Percentiles rank a stretch among this genome's conserved stretches.
Evolutionary conservation across 2,797 vertebrate genomes (phyloP).

Genomic region (Esox masquinongy): DNA sequence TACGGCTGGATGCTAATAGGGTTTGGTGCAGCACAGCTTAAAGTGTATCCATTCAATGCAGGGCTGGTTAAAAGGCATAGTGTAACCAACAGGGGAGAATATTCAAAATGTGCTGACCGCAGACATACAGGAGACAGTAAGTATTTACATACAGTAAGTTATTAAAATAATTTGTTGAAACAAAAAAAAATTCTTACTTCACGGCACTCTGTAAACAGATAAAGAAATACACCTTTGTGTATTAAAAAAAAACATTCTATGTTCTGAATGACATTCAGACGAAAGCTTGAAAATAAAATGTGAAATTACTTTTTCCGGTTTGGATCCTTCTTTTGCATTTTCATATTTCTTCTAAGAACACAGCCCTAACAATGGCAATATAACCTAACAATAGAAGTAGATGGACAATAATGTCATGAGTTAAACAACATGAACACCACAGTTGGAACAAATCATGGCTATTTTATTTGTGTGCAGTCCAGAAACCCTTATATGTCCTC

Average conservation of each 20-base stretch:
- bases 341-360: too few species aligned
- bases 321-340: too few species aligned
- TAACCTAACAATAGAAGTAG: too few species aligned
- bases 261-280: too few species aligned
- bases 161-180: neutral
- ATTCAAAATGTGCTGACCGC: neutral
- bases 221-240: too few species aligned
- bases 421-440: too few species aligned
- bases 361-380: too few species aligned
- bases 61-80: slow-evolving; percentile 5
- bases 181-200: neutral
- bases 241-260: too few species aligned
- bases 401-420: too few species aligned
- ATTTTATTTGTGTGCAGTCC: neutral
- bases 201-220: too few species aligned
- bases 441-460: neutral
- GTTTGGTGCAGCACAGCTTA: neutral
- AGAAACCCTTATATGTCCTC: neutral
- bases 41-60: neutral
- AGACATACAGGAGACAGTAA: neutral
- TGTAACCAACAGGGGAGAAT: neutral
- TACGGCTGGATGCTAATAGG: neutral
- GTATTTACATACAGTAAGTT: neutral
- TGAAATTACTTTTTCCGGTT: too few species aligned
- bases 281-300: too few species aligned